These are phyloP conservation scores for Rhinogobio ventralis DNA, from an alignment of 2,797 vertebrate species.

Conservation along the genomic window DNA sequence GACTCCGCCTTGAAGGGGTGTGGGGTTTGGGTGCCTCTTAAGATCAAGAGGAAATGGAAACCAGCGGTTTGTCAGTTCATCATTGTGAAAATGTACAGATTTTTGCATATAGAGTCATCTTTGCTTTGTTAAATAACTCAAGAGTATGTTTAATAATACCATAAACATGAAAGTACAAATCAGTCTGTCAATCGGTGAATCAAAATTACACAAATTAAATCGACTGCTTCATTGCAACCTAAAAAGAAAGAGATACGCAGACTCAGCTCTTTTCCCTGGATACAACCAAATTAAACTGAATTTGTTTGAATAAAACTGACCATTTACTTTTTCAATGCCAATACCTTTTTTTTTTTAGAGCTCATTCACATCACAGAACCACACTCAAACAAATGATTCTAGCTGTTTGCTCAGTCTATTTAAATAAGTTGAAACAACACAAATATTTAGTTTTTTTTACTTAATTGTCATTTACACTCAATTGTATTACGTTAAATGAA, in stretches of 20 bases:
- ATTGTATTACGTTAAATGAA: too few species aligned
- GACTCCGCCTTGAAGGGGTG: slow-evolving; percentile 19
- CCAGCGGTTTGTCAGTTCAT: background rate
- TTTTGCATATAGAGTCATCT: background rate
- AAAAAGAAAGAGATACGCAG: background rate
- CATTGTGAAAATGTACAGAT: background rate
- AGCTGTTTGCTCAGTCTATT: too few species aligned
- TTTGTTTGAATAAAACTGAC: background rate
- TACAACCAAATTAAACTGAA: background rate
- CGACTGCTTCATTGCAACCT: background rate
- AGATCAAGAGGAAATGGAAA: slow-evolving; percentile 14
- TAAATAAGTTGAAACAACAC: too few species aligned
- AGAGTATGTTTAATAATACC: background rate
- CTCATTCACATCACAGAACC: background rate
- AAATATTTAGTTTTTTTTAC: too few species aligned
- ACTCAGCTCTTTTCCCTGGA: background rate
- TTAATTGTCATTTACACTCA: too few species aligned
- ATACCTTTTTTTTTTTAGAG: background rate
- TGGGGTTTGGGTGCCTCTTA: background rate
- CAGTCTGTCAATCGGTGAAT: background rate
- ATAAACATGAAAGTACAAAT: background rate
- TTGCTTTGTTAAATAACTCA: background rate
- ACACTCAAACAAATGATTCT: too few species aligned
- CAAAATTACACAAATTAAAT: background rate
- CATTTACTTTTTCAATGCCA: background rate